Evolutionary conservation across 1,140 invertebrate species (phyloP), one percentile per base, ranked within the genome.

Genomic region (Orchestia grillus): DNA sequence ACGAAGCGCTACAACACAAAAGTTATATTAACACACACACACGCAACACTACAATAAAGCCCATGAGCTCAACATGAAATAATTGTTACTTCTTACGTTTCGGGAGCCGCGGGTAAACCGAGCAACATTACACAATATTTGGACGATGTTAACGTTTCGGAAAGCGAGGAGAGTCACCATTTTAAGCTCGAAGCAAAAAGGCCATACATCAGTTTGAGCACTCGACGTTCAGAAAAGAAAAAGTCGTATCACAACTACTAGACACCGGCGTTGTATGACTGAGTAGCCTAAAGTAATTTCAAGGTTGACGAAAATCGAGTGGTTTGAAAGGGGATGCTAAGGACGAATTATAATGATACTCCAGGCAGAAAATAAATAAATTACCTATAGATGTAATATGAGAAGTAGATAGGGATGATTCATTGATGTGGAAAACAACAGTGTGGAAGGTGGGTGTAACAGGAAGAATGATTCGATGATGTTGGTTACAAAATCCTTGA

Each of bases 1-100:
- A 57, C 47, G 95, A 57, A 57, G 95, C 95, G 41, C 62, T 95
- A 45, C 95, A 95, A 57, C 95, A 95, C 57, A 47, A 95, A 95
- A 44, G 95, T 95, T 95, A 62, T 0, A 44, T 45, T 62, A 47
- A 95, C 44, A 95, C 57, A 95, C 95, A 41, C 43, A 44, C 44
- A 95, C 57, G 28, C 44, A 40, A 95, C 95, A 95, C 43, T 44
- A 45, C 42, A 40, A 19, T 36, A 36, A 43, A 53, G 95, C 44
- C 87, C 87, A 62, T 96, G n/a, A 53, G 90, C 53, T 43, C 47
- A 45, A 96, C 44, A 44, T 44, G 96, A 23, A 8, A 53, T 53
- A 53, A 53, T 28, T 8, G 62, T 77, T 77, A 45, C n/a, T 0
- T 43, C n/a, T 47, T 77, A 77, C 11, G 62, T 77, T 77, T 77